Base-by-base conservation (phyloP, 2,888 invertebrate species). In the Tuberolachnus salignus region DNA sequence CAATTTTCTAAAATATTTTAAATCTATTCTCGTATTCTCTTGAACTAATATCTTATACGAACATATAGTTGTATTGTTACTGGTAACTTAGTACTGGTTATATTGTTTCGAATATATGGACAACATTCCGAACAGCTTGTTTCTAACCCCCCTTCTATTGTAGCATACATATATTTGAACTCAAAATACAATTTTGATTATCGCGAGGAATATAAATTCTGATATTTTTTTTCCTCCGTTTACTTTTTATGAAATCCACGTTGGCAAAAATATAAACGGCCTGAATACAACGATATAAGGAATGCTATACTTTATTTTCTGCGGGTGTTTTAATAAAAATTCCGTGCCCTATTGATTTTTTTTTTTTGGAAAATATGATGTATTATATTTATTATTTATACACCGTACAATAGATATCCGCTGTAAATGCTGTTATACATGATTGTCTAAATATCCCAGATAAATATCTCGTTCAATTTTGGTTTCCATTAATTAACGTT, bases 401-500 rank as follows among this genome's bases (percentile, higher is more conserved):
- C 1, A 10, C 8, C 14, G n/a, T n/a, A n/a, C 14, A 16, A 26
- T 19, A 34, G 13, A 13, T 57, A 19, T n/a, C 13, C 51, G 53
- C 51, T 51, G 73, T 74, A 44, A 74, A n/a, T n/a, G n/a, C 73
- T 21, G 42, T 74, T 34, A 34, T 34, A 34, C 34, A 3, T 74
- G 53, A 53, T 42, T 53, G 42, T 74, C 53, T 74, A 51, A 64
- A 64, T 53, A 53, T 53, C 16, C 23, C 23, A 23, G 73, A 74
- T 74, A 63, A 11, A 74, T 42, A 74, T 74, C 63, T 74, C n/a
- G 51, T 44, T 64, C 23, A 9, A 64, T 74, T 57, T 64, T 57
- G 9, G 34, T 59, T 78, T 78, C 49, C 78, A 78, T 59, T 78
- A 78, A 78, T 78, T 78, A 78, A 51, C 21, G 42, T 69, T 51